phyloP scores from a whole-genome alignment of 2,797 vertebrate genomes.

The Paratrypauchen microcephalus region DNA sequence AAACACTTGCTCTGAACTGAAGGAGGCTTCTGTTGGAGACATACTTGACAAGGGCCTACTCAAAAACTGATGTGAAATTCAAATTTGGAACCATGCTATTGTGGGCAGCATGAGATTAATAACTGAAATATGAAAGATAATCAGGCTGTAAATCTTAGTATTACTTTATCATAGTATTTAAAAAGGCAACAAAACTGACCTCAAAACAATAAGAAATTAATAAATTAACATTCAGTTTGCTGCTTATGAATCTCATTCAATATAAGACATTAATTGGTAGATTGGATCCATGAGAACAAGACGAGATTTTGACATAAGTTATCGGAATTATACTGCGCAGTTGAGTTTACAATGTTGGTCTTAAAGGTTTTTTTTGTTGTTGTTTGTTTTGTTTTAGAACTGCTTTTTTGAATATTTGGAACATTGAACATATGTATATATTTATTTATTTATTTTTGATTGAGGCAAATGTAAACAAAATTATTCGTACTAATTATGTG shows the following conservation, averaged over 20 bases:
- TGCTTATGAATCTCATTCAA: background rate
- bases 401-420: too few relatives aligned
- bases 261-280: background rate
- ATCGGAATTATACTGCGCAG: too few relatives aligned
- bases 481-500: too few relatives aligned
- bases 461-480: too few relatives aligned
- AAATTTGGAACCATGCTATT: conserved; percentile 32
- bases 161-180: background rate
- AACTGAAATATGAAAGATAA: conserved; percentile 39
- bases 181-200: background rate
- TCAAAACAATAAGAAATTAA: background rate
- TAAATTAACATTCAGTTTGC: background rate
- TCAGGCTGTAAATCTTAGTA: conserved; percentile 9
- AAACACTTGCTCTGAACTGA: conserved; percentile 31
- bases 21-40: conserved; percentile 20
- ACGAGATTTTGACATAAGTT: too few relatives aligned
- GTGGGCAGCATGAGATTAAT: conserved; percentile 34
- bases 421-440: too few relatives aligned
- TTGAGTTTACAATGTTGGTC: too few relatives aligned
- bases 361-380: too few relatives aligned
- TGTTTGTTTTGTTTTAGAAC: too few relatives aligned
- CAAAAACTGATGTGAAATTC: conserved; percentile 44
- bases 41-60: conserved; percentile 25
- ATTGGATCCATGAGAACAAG: background rate
- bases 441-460: too few relatives aligned